Base-by-base conservation (phyloP, 2,888 invertebrate species). In the Encarsia formosa region DNA sequence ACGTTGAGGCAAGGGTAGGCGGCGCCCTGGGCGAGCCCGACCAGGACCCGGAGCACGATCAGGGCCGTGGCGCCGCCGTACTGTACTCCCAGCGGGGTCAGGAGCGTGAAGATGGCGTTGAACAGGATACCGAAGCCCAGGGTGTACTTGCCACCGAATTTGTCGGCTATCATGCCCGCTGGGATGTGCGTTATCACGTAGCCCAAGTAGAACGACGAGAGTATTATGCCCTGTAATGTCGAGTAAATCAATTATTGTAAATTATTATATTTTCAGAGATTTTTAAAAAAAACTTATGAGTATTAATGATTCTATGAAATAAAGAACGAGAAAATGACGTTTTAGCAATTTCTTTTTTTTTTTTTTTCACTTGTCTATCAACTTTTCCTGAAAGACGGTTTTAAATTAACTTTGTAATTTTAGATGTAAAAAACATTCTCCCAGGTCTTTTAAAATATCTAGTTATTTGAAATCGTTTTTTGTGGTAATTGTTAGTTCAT, bases 1-100 rank as follows among this genome's bases (percentile, higher is more conserved):
- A 85, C 84, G 66, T 86, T 88, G 62, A 93, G 75, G 0, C 91
- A 89, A 3, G 87, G 88, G 69, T 85, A 87, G 1, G 87, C 87
- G 9, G 86, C 85, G 38, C 88, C 88, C 81, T 89, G 88, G 58
- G 88, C 88, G 15, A 89, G 77, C 34, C 90, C 91, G 76, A 88
- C 87, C 11, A 88, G 64, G 1, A 88, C 81, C 58, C 90, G 78
- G 19, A 88, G 70, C 19, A 81, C 76, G 34, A 89, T 84, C 19
- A 91, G 77, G 35, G 83, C 81, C 8, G 79, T 79, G 18, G 85
- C 81, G 20, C 81, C 84, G 4, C 87, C 84, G 49, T 69, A 61
- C n/a, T 44, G 76, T n/a, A 88, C 85, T 18, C 84, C 80, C 65
- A 85, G 69, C 0, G 91, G 91, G 0, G 90, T 90, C 1, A 90